Evolutionary conservation across 1,140 invertebrate genomes (phyloP).

Genomic region (Dinoponera quadriceps): DNA sequence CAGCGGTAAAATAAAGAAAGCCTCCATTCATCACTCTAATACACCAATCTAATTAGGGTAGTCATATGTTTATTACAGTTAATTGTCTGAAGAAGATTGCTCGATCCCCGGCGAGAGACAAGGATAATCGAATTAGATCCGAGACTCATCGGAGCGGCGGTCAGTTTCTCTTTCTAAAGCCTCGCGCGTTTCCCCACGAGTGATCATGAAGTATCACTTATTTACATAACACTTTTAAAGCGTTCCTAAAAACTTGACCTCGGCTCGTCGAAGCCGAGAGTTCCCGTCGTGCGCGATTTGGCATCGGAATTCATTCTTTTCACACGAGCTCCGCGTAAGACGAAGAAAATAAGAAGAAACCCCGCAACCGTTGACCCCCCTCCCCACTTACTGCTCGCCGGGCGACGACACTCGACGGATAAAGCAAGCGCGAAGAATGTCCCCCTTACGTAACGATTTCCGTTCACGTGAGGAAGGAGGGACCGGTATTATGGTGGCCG

Average conservation of each 20-base stretch:
- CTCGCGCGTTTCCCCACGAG: neutral
- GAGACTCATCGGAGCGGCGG: neutral
- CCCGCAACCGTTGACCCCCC: constrained; percentile 45
- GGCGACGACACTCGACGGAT: neutral
- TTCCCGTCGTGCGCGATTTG: neutral
- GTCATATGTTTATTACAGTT: constrained; percentile 4
- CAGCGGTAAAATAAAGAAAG: too few relatives aligned
- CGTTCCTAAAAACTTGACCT: constrained; percentile 12
- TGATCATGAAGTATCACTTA: constrained; percentile 1
- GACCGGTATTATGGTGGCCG: neutral
- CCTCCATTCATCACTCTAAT: constrained; percentile 2
- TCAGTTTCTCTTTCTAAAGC: constrained; percentile 2
- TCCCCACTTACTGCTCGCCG: constrained; percentile 3
- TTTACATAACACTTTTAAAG: constrained; percentile 27
- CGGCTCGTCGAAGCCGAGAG: neutral
- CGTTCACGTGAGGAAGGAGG: neutral
- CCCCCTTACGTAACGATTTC: constrained; percentile 13
- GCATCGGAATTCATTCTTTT: neutral
- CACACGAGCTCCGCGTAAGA: neutral
- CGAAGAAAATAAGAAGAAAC: constrained; percentile 7
- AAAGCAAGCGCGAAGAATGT: neutral
- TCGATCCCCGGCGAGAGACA: too few relatives aligned
- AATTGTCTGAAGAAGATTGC: neutral
- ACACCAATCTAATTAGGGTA: neutral
- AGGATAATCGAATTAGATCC: too few relatives aligned